phyloP scores from a whole-genome alignment of 2,888 invertebrate species.

The Allophyes oxyacanthae region DNA sequence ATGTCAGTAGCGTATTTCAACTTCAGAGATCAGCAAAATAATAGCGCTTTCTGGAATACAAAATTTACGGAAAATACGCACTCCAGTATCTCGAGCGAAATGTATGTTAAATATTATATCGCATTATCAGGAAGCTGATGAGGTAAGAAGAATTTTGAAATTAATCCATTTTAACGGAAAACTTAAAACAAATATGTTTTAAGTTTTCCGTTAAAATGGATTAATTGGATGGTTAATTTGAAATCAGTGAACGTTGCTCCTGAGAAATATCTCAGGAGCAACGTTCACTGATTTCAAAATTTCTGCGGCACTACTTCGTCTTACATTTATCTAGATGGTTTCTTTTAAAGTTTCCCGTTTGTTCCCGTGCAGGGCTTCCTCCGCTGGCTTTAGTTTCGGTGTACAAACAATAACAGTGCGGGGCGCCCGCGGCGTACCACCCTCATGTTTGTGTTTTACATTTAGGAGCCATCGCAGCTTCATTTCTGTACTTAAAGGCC shows the following conservation, averaged over 20 bases:
- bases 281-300: constrained; percentile 47
- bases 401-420: constrained; percentile 85
- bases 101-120: neutral
- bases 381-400: constrained; percentile 77
- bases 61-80: neutral
- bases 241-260: constrained; percentile 36
- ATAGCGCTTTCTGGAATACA: no score
- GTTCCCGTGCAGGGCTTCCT: constrained; percentile 59
- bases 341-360: constrained; percentile 71
- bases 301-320: constrained; percentile 32
- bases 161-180: constrained; percentile 8
- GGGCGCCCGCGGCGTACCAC: constrained; percentile 71
- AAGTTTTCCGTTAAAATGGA: neutral
- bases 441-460: constrained; percentile 83
- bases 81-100: no score
- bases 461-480: constrained; percentile 78
- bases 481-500: constrained; percentile 65
- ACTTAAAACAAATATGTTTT: no score
- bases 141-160: constrained; percentile 2
- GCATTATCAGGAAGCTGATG: constrained; percentile 5
- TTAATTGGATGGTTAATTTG: constrained; percentile 45
- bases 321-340: constrained; percentile 61
- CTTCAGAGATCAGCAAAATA: constrained; percentile 1
- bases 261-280: constrained; percentile 4
- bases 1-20: neutral